These are phyloP conservation scores for Drosophila auraria DNA, from an alignment of 1,140 invertebrate genomes.

Conservation along the genomic window DNA sequence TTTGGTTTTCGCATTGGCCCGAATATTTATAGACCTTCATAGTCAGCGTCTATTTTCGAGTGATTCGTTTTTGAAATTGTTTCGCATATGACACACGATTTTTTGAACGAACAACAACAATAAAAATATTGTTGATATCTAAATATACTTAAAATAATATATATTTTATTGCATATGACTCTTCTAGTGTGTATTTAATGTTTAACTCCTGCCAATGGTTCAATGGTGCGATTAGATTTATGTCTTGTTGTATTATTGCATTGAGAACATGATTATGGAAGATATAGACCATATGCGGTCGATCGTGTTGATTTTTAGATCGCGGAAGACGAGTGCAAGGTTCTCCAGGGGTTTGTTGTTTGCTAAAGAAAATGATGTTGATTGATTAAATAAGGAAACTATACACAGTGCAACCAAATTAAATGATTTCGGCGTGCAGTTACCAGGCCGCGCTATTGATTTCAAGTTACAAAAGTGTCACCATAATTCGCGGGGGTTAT, in stretches of 20 bases:
- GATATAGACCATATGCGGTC: constrained; percentile 35
- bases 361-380: constrained; percentile 24
- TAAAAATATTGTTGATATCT: constrained; percentile 32
- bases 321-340: constrained; percentile 30
- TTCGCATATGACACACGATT: constrained; percentile 75
- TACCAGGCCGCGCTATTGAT: constrained; percentile 64
- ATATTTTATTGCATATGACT: constrained; percentile 45
- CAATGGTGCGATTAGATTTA: constrained; percentile 69
- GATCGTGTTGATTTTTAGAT: constrained; percentile 33
- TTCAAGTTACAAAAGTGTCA: constrained; percentile 51
- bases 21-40: constrained; percentile 70
- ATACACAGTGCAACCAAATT: constrained; percentile 10
- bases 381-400: constrained; percentile 45
- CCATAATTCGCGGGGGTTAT: constrained; percentile 6
- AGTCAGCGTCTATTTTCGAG: constrained; percentile 75
- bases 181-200: constrained; percentile 60
- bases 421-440: constrained; percentile 34
- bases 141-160: constrained; percentile 59
- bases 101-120: constrained; percentile 55
- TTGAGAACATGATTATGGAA: constrained; percentile 20
- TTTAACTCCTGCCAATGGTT: constrained; percentile 47
- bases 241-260: constrained; percentile 55
- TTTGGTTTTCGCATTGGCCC: constrained; percentile 37
- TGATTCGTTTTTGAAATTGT: constrained; percentile 73
- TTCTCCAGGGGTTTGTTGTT: constrained; percentile 14